A percentile compares a stretch with the other conserved stretches of the same genome.
These are phyloP conservation scores for Phymorhynchus buccinoides DNA, from an alignment of 1,140 invertebrate species.

Conservation along the genomic window DNA sequence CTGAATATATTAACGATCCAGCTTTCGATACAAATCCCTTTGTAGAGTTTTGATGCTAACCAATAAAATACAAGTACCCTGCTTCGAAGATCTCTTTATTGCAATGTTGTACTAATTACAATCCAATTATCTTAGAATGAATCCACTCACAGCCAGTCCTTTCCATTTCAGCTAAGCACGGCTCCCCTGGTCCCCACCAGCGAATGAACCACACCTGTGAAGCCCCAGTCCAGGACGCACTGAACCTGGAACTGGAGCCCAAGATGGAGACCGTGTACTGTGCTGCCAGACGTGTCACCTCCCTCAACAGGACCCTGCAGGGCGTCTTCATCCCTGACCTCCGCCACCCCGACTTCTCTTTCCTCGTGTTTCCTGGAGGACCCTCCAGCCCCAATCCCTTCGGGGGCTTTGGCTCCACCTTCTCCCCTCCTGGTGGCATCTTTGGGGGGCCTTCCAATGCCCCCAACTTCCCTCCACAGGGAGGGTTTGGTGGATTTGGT, in stretches of 20 bases:
- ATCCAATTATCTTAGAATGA: background rate
- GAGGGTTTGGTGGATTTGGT: background rate
- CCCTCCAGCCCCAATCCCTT: background rate
- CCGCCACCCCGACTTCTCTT: background rate
- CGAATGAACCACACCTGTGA: conserved; percentile 2
- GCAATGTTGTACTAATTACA: too few species aligned
- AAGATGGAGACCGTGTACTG: background rate
- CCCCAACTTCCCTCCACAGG: background rate
- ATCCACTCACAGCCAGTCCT: background rate
- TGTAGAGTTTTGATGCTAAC: too few species aligned
- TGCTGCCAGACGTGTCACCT: background rate
- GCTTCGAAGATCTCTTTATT: too few species aligned
- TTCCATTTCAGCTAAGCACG: background rate
- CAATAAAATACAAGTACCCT: too few species aligned
- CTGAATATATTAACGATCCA: too few species aligned
- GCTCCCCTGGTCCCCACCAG: background rate
- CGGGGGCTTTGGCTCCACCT: background rate
- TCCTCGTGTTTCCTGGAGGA: background rate
- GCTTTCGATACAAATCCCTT: too few species aligned
- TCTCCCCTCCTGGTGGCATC: background rate
- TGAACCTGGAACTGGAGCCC: conserved; percentile 1
- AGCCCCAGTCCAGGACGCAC: background rate
- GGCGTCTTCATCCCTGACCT: background rate
- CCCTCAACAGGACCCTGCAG: background rate
- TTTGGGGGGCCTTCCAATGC: background rate